phyloP scores from a whole-genome alignment of 2,797 vertebrate species.

The Sebastes iracundus region DNA sequence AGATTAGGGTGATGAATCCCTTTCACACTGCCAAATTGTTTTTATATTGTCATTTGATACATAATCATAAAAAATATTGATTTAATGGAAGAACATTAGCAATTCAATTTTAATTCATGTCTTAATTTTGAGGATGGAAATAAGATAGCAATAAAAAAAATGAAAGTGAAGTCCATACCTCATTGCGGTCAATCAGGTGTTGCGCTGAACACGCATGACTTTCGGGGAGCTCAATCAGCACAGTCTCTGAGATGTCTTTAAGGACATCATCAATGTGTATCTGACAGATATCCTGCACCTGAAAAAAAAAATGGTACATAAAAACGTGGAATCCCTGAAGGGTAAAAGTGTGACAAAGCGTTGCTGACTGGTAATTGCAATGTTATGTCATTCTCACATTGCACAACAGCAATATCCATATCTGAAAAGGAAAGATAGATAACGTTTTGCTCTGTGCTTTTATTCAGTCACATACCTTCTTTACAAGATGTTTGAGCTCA shows the following conservation, averaged over 20 bases:
- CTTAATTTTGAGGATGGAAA: background rate
- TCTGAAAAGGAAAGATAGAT: background rate
- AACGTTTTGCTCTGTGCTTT: background rate
- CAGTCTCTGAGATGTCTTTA: constrained; percentile 81
- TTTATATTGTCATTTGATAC: background rate
- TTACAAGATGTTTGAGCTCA: constrained; percentile 80
- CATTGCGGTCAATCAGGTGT: constrained; percentile 79
- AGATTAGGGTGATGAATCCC: background rate
- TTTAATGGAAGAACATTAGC: background rate
- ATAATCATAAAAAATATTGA: background rate
- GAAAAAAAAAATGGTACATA: background rate
- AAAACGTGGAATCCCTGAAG: background rate
- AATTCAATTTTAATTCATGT: background rate
- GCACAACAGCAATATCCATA: background rate
- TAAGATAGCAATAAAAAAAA: background rate
- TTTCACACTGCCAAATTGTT: background rate
- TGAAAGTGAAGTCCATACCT: constrained; percentile 67
- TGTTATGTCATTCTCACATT: background rate
- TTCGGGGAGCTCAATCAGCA: constrained; percentile 81
- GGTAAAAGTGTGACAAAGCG: background rate
- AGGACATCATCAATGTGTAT: constrained; percentile 81
- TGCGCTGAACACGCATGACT: constrained; percentile 65
- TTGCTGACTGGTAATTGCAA: background rate
- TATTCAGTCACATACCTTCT: constrained; percentile 76
- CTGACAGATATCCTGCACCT: constrained; percentile 83